A percentile compares a stretch with the other conserved stretches of the same genome.
Conservation (phyloP, 30 jellyfish, hydroid and myxozoan genomes). For the Aurelia sp. region DNA sequence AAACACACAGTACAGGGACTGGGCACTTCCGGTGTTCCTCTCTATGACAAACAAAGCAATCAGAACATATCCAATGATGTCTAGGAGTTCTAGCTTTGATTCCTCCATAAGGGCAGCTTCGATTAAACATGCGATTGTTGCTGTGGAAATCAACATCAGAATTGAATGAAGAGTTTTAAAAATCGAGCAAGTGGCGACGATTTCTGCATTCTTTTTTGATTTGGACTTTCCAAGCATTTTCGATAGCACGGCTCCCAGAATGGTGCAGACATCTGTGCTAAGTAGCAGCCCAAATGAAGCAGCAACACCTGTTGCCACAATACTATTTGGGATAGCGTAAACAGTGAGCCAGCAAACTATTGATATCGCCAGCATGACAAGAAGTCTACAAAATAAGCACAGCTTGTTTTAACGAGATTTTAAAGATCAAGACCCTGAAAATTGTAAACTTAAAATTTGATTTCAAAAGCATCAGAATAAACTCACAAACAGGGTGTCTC, state of each 20-base stretch:
- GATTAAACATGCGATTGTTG: conserved; percentile 27
- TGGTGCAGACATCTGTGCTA: conserved; percentile 35
- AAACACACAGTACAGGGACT: conserved; percentile 46
- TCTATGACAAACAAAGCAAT: conserved; percentile 19
- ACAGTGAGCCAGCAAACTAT: background rate
- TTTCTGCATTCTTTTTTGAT: background rate
- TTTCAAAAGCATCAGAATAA: too few relatives aligned
- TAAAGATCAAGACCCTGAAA: background rate
- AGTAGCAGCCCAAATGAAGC: conserved; percentile 18
- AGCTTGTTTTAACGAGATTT: background rate
- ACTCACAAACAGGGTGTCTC: too few relatives aligned
- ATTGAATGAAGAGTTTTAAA: conserved; percentile 13
- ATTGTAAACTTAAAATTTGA: too few relatives aligned
- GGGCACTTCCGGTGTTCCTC: conserved; percentile 20
- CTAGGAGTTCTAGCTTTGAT: conserved; percentile 31
- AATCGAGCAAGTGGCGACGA: conserved; percentile 19
- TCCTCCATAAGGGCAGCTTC: conserved; percentile 3
- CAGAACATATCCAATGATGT: conserved; percentile 32
- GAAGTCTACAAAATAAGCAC: background rate
- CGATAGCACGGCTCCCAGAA: background rate
- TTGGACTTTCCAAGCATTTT: background rate
- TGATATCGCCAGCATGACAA: conserved; percentile 15
- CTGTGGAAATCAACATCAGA: conserved; percentile 32
- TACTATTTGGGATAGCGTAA: background rate
- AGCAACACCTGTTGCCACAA: background rate